Percentiles rank a stretch among this genome's conserved stretches.
These are phyloP conservation scores for Agapostemon virescens DNA, from an alignment of 2,888 invertebrate genomes.

Conservation along the genomic window DNA sequence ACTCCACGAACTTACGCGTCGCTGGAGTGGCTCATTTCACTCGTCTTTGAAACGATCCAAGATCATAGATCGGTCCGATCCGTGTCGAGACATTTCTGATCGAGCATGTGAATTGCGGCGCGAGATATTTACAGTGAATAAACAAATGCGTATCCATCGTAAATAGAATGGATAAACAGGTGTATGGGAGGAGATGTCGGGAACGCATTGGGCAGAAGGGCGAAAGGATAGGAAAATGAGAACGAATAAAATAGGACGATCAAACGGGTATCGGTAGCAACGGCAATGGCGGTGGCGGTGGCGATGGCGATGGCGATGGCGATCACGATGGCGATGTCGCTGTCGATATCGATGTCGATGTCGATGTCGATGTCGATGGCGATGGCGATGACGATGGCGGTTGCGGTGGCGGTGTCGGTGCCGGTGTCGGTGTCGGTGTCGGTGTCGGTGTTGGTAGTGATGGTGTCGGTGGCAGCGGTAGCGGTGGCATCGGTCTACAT, in stretches of 20 bases:
- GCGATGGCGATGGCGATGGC: conserved; percentile 8
- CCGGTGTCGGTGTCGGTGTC: conserved; percentile 10
- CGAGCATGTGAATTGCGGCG: not conserved
- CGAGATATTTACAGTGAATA: not conserved
- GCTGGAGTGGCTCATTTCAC: conserved; percentile 59
- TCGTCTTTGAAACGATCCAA: conserved; percentile 39
- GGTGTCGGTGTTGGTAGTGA: conserved; percentile 40
- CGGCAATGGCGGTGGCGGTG: conserved; percentile 20
- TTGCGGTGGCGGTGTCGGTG: conserved; percentile 36
- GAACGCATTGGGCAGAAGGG: not conserved
- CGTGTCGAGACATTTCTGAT: not conserved
- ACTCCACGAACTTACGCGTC: conserved; percentile 69
- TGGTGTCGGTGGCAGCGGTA: conserved; percentile 48
- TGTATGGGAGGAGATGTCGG: not conserved
- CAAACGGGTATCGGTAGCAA: not conserved
- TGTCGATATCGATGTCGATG: conserved; percentile 40
- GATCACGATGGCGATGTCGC: conserved; percentile 15
- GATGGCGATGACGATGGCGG: conserved; percentile 57
- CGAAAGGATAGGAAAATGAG: conserved; percentile 2
- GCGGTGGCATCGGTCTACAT: conserved; percentile 63
- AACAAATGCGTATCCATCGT: not conserved
- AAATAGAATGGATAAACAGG: not conserved
- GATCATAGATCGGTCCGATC: conserved; percentile 34
- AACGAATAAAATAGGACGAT: conserved; percentile 35
- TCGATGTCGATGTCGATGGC: conserved; percentile 19